Base-by-base conservation (phyloP, 1,140 invertebrate species). In the Dufourea novaeangliae region DNA sequence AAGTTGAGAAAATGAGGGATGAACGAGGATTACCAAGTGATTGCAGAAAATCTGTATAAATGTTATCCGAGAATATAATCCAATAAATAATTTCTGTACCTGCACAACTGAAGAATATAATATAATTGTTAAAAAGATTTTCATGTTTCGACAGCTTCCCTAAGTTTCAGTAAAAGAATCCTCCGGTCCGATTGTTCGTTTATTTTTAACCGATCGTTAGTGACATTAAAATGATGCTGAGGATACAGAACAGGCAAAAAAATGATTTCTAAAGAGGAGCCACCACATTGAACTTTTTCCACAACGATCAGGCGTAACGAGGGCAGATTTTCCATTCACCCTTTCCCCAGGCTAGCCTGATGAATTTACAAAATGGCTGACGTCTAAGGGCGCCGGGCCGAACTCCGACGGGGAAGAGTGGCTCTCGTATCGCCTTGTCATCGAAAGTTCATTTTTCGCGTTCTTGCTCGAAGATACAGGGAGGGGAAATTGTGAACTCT, bases 341-440 rank as follows among this genome's bases (percentile, higher is more conserved):
- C 44, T 57, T 69, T 80, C 70, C 61, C 44, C 64, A 74, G 46
- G 73, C 29, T 52, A 52, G 57, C 75, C 44, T 82, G 86, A 87
- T 82, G 80, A 87, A 88, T 86, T 82, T 87, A 75, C 86, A 88
- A 88, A 86, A 86, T 61, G 78, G 71, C 71, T 37, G 46, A 32
- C 59, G 41, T 8, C 29, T 41, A 83, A 52, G n/a, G 32, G 61
- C 25, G n/a, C 8, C 56, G 46, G 32, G 22, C 34, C 20, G 73
- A 72, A 79, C 73, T 77, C 59, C 69, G 78, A 59, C 46, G n/a
- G 25, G 52, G 72, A 72, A 83, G 77, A 78, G 63, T 77, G 75
- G 78, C n/a, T 75, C 39, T 52, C 22, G 17, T 75, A 72, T 72
- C 75, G 86, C 84, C 41, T 61, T 83, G 85, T 88, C 86, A 88